Evolutionary conservation across 2,797 vertebrate species (phyloP), one percentile per base, ranked within the genome.

Genomic region (Neomorphus geoffroyi): DNA sequence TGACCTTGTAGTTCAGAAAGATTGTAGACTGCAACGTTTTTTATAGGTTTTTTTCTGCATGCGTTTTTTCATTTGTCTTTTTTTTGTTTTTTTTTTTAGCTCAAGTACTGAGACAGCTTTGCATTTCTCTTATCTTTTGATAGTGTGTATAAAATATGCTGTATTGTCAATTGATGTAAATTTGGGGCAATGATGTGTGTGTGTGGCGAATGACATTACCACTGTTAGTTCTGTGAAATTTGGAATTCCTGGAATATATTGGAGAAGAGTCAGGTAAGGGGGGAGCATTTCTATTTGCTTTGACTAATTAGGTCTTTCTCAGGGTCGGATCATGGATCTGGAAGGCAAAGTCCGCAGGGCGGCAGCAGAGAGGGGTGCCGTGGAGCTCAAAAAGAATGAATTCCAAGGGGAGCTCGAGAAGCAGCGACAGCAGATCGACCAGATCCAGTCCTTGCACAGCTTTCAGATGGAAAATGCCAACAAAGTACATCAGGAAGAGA

Each of bases 251-350:
- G 53, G 19, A 90, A 16, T 70, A 21, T 41, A 9, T 2, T 46
- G 53, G 33, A 61, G 24, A 80, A 37, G 16, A 54, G 50, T n/a
- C 18, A 1, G 3, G 4, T 11, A 22, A 43, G 35, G 27, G 8
- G 13, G 23, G 46, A 78, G 7, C 13, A 26, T 27, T 64, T 79
- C 6, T 57, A 0, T 54, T 46, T 41, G 28, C 32, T 78, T 39
- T 92, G 18, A 26, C 11, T 13, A 51, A 57, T 79, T 24, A 81
- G 2, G 60, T 80, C 39, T 77, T 72, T 54, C 27, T 43, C 85
- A 99, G 99, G 98, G 96, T 6, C 98, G 98, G 67, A 93, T 99
- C 60, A 93, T 98, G 92, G 99, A 99, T 85, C 92, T 99, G 96
- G 99, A 99, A 96, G 97, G 97, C 79, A 98, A 98, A 91, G 98